Conservation (phyloP, 1,140 invertebrate genomes). For the Sitobion miscanthi region DNA sequence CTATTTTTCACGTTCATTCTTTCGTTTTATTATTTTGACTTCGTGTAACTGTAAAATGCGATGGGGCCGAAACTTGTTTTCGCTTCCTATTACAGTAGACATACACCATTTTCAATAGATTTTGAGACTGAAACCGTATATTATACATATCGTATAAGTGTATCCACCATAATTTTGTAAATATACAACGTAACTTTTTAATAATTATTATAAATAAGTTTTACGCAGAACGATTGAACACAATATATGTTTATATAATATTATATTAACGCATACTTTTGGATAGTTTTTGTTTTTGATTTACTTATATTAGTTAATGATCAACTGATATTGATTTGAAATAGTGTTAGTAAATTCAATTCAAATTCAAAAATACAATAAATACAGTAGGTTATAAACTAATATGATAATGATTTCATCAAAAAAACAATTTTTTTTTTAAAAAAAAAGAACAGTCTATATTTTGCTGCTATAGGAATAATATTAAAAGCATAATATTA, state of each 20-base stretch:
- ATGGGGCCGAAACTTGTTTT: background rate
- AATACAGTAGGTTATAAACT: no score
- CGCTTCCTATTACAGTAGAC: background rate
- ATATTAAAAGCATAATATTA: no score
- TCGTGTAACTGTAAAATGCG: background rate
- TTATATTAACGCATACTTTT: background rate
- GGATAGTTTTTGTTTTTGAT: background rate
- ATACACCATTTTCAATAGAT: background rate
- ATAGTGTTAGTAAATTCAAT: background rate
- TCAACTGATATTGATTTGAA: background rate
- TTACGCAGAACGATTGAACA: background rate
- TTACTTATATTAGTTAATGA: background rate
- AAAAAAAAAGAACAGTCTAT: no score
- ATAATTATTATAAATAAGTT: background rate
- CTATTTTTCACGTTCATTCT: slow-evolving; percentile 13
- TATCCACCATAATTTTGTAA: background rate
- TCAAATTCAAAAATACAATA: no score
- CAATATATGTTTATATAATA: background rate
- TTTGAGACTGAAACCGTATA: background rate
- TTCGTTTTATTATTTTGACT: slow-evolving; percentile 6
- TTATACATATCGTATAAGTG: background rate
- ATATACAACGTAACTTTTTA: background rate
- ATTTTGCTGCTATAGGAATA: no score
- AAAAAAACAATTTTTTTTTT: no score
- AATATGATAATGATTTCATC: no score